These are phyloP conservation scores for Turritopsis rubra DNA, from an alignment of 30 jellyfish, hydroid and myxozoan genomes.

Conservation along the genomic window DNA sequence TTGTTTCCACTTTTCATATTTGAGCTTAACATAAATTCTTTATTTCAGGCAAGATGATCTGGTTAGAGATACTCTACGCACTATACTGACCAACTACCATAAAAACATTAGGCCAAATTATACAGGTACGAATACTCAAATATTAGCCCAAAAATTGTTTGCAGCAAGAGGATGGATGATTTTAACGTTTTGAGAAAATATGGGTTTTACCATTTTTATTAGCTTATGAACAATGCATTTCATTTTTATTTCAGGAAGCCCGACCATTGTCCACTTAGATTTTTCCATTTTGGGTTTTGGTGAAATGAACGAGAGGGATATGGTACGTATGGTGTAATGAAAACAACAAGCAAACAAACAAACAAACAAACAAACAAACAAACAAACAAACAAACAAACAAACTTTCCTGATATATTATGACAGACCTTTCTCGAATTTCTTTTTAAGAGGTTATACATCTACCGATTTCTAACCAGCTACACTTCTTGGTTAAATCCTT, in stretches of 20 bases:
- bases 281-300: conserved; percentile 79
- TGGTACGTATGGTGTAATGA: conserved; percentile 58
- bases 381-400: not conserved
- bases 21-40: too few relatives aligned
- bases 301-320: conserved; percentile 64
- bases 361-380: not conserved
- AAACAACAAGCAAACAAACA: not conserved
- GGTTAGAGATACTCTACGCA: not conserved
- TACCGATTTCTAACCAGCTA: not conserved
- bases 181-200: too few relatives aligned
- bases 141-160: too few relatives aligned
- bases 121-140: conserved; percentile 42
- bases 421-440: not conserved
- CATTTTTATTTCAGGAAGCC: conserved; percentile 43
- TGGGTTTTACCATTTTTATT: too few relatives aligned
- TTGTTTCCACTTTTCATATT: not conserved
- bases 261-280: conserved; percentile 57
- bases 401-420: not conserved
- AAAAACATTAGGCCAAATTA: conserved; percentile 64
- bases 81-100: conserved; percentile 43
- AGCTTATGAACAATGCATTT: not conserved
- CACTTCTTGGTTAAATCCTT: not conserved
- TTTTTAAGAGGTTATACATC: not conserved
- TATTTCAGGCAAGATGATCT: not conserved
- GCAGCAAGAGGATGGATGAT: too few relatives aligned